Base-by-base conservation (phyloP, 2,797 vertebrate species). In the Geotrypetes seraphini region DNA sequence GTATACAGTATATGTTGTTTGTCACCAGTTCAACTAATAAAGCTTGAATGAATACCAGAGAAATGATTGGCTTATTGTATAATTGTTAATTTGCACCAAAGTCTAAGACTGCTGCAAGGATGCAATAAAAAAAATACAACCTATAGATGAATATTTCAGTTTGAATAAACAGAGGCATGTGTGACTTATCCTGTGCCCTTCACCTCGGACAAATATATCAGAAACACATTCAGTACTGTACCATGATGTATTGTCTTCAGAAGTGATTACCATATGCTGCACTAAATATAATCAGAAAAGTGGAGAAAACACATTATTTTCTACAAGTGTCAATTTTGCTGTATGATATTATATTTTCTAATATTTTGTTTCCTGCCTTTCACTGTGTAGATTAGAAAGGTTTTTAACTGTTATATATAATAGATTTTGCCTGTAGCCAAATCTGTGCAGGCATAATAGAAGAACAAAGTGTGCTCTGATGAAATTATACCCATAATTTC, bases 401-500 rank as follows among this genome's bases (percentile, higher is more conserved):
- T 80, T 80, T 74, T 81, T 84, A 81, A 79, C 77, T 70, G 78
- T 74, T 83, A 83, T 84, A 80, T 78, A 71, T 83, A 83, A 85
- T 84, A 84, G 81, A 83, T 84, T 84, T 84, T 77, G 81, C 81
- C 81, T 66, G 68, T 69, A 79, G 83, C 79, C 70, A 83, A 82
- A 83, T 78, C 72, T 78, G 81, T 76, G 77, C 78, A 81, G 78
- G 68, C 75, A 73, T 78, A 82, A 83, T 80, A 83, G 75, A 74
- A 80, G 77, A 84, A 81, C 78, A 83, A 82, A 84, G 76, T 82
- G 75, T 79, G 72, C 78, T 66, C 68, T 72, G 75, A 79, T 76
- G 75, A 85, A 83, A 86, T 86, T 84, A 79, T 71, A 75, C 58
- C 79, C 75, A 83, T 86, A 81, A 81, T 84, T 85, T 84, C 81